These are phyloP conservation scores for Micronycteris hirsuta DNA, from an alignment of 2,113 vertebrate species.

Conservation along the genomic window DNA sequence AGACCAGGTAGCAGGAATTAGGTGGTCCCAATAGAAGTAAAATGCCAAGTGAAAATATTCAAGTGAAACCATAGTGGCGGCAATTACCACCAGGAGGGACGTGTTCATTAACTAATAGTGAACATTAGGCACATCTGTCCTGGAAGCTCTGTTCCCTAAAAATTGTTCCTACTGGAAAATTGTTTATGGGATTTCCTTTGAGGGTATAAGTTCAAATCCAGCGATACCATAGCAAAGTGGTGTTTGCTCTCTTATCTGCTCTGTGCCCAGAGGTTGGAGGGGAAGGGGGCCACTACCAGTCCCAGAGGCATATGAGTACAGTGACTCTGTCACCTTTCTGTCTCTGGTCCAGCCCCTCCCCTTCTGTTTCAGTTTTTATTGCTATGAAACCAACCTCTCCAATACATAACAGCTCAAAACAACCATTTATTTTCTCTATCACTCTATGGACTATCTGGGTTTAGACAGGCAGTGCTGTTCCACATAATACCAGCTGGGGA, in stretches of 20 bases:
- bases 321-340: neutral
- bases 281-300: neutral
- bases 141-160: neutral
- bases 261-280: neutral
- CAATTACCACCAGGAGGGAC: no score
- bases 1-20: neutral
- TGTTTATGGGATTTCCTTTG: neutral
- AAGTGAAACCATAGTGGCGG: neutral
- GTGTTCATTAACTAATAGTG: neutral
- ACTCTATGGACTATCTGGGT: neutral
- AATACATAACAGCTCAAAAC: neutral
- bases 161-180: neutral
- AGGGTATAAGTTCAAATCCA: neutral
- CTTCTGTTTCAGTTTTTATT: neutral
- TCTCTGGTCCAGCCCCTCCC: neutral
- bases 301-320: no score
- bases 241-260: neutral
- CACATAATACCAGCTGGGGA: neutral
- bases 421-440: neutral
- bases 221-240: neutral
- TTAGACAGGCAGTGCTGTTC: neutral
- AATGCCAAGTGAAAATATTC: neutral
- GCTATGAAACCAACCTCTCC: neutral
- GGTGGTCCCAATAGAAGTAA: neutral
- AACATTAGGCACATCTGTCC: neutral